These are phyloP conservation scores for Oryctolagus cuniculus DNA, from an alignment of 2,113 vertebrate genomes.

Conservation along the genomic window mOryCun1.1 NC_091436.1:158470001-158470500, in stretches of 20 bases:
- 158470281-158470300: background rate
- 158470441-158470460: background rate
- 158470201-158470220: background rate
- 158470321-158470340: background rate
- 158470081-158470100: slow-evolving; percentile 49
- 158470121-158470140: background rate
- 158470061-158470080: slow-evolving; percentile 24
- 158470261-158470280: background rate
- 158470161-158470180: background rate
- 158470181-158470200: background rate
- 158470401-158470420: background rate
- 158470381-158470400: background rate
- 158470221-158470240: background rate
- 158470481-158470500: background rate
- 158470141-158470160: background rate
- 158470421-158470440: background rate
- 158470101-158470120: background rate
- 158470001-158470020: background rate
- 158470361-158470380: background rate
- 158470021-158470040: slow-evolving; percentile 57
- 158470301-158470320: background rate
- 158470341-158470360: background rate
- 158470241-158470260: background rate
- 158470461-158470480: background rate
- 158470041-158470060: slow-evolving; percentile 29